Base-by-base conservation (phyloP, 2,888 invertebrate genomes). In the Rotaria socialis region DNA sequence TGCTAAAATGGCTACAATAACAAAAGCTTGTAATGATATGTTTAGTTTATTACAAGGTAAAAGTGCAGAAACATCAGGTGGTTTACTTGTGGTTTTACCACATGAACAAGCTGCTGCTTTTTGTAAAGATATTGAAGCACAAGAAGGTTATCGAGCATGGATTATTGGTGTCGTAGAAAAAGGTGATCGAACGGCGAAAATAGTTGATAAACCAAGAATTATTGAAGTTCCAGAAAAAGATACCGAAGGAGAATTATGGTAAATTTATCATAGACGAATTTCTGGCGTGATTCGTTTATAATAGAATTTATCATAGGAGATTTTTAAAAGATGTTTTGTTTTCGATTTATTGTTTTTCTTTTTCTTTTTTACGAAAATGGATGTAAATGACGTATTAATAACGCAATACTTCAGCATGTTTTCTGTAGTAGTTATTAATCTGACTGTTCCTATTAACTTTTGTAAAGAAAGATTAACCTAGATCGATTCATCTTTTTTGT, bases 131-230 rank as follows among this genome's bases (percentile, higher is more conserved):
- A 95, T 97, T 89, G 96, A 96, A 90, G 95, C 95, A 90, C 95
- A 95, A 90, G 96, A 97, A 91, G 96, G 96, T 8, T 96, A 95
- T 91, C 96, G 90, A 88, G 95, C 96, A 0, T 97, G 96, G 96
- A 96, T 97, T 89, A 95, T 97, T 90, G 97, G 97, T 60, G 96
- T 96, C 90, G 96, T 97, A 41, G 96, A 97, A 91, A 95, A 95
- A 91, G 96, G 96, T 84, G 95, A 95, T 91, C 94, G 96, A 89
- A 95, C 95, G 2, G 97, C 96, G 16, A 94, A 96, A 87, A 96
- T 97, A 88, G 96, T 96, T 90, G 96, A 96, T 91, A 96, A 96
- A 90, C 96, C 96, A 14, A 93, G 96, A 92, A 95, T 97, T 74
- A 96, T 97, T 90, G 96, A 96, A 93, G 96, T 96, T n/a, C 95